Evolutionary conservation across 2,113 vertebrate species (phyloP).

Genomic region (Rhinopomastus cyanomelas): DNA sequence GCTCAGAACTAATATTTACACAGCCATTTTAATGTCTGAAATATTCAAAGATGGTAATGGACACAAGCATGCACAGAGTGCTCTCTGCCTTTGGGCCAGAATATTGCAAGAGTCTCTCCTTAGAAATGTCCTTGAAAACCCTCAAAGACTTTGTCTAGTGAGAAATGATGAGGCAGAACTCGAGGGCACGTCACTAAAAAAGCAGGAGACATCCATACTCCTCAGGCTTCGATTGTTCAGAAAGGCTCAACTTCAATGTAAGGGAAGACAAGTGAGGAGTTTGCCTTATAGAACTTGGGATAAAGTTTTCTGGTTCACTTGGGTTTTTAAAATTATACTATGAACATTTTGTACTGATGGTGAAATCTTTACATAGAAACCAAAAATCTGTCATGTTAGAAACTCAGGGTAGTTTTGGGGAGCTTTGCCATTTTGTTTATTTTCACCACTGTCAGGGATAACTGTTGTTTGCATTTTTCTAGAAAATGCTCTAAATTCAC

Average conservation of each 20-base stretch:
- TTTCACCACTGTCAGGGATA: too few species aligned
- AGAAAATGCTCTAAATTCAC: too few species aligned
- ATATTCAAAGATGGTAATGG: slow-evolving; percentile 14
- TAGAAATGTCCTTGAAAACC: slow-evolving; percentile 40
- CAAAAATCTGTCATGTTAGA: neutral
- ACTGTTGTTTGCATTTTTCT: too few species aligned
- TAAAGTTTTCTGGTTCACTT: neutral
- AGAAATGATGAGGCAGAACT: neutral
- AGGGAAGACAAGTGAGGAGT: neutral
- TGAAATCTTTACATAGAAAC: neutral
- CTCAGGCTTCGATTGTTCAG: neutral
- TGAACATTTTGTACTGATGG: neutral
- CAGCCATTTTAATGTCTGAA: slow-evolving; percentile 36
- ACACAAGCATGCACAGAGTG: neutral
- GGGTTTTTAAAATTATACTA: neutral
- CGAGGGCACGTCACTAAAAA: neutral
- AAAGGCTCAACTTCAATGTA: neutral
- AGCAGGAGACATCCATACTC: neutral
- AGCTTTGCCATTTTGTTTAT: too few species aligned
- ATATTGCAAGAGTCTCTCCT: neutral
- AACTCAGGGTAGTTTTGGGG: too few species aligned
- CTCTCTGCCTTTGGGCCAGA: neutral
- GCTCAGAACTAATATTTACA: neutral
- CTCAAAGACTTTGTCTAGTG: slow-evolving; percentile 18
- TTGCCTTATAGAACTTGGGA: neutral